phyloP scores from a whole-genome alignment of 2,888 invertebrate genomes.

The Ganaspis brasiliensis region DNA sequence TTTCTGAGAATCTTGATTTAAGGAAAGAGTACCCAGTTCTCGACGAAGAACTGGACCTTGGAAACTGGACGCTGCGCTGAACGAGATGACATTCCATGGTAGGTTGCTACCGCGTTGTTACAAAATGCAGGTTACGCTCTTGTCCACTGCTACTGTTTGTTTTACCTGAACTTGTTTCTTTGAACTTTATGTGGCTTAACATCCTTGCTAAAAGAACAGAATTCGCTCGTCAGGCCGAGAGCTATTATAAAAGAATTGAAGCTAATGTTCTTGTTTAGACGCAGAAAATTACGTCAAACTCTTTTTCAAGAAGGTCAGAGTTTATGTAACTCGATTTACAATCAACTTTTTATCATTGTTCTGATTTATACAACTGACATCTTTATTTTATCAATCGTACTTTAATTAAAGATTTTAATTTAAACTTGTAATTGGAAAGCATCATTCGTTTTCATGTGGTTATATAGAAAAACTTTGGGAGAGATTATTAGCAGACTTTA shows the following conservation, averaged over 20 bases:
- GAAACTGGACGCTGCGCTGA: slow-evolving; percentile 43
- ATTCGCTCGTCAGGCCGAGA: slow-evolving; percentile 5
- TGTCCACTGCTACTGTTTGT: slow-evolving; percentile 24
- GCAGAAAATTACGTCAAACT: slow-evolving; percentile 16
- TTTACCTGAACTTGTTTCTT: slow-evolving; percentile 29
- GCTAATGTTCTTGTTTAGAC: slow-evolving; percentile 17
- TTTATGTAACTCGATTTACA: slow-evolving; percentile 30
- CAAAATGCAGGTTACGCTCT: slow-evolving; percentile 40
- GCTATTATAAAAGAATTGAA: slow-evolving; percentile 21
- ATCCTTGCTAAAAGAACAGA: slow-evolving; percentile 20
- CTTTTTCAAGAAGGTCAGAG: slow-evolving; percentile 14
- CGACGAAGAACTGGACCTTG: slow-evolving; percentile 56
- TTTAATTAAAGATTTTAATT: too few species aligned
- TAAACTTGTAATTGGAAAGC: not conserved
- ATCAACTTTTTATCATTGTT: not conserved
- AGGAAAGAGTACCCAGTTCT: slow-evolving; percentile 53
- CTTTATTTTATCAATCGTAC: not conserved
- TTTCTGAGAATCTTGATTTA: slow-evolving; percentile 55
- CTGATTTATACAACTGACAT: not conserved
- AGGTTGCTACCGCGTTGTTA: slow-evolving; percentile 44
- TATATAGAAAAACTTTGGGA: too few species aligned
- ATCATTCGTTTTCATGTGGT: too few species aligned
- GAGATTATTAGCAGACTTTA: too few species aligned
- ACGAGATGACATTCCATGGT: slow-evolving; percentile 56
- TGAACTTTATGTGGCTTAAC: slow-evolving; percentile 22